phyloP scores from a whole-genome alignment of 2,113 vertebrate genomes.

The Herpetotheres cachinnans region DNA sequence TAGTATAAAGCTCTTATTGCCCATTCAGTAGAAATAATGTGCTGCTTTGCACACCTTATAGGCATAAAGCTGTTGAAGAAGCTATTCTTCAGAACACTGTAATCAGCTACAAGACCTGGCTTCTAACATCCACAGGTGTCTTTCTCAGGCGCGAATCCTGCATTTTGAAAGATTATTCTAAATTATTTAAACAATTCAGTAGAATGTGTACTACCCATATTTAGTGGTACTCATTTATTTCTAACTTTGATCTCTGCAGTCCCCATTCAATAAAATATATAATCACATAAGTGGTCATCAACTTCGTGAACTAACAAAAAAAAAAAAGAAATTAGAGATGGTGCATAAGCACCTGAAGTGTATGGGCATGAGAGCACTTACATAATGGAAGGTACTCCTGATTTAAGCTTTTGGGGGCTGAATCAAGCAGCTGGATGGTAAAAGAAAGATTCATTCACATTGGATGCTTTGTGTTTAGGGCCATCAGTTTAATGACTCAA shows the following conservation, averaged over 20 bases:
- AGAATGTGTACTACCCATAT: neutral
- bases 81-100: slow-evolving; percentile 21
- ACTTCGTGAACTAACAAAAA: neutral
- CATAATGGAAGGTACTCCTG: neutral
- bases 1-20: slow-evolving; percentile 24
- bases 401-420: neutral
- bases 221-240: neutral
- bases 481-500: neutral
- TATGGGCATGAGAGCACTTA: neutral
- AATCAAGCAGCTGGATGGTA: neutral
- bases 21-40: slow-evolving; percentile 46
- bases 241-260: neutral
- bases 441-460: neutral
- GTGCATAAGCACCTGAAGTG: neutral
- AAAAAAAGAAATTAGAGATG: neutral
- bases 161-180: neutral
- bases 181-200: neutral
- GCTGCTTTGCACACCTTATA: slow-evolving; percentile 9
- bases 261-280: neutral
- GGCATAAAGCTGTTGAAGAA: slow-evolving; percentile 19
- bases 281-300: neutral
- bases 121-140: slow-evolving; percentile 23
- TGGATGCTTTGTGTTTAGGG: neutral
- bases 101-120: neutral
- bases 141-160: neutral